Base-by-base conservation (phyloP, 2,797 vertebrate genomes). In the Xiphophorus birchmanni region DNA sequence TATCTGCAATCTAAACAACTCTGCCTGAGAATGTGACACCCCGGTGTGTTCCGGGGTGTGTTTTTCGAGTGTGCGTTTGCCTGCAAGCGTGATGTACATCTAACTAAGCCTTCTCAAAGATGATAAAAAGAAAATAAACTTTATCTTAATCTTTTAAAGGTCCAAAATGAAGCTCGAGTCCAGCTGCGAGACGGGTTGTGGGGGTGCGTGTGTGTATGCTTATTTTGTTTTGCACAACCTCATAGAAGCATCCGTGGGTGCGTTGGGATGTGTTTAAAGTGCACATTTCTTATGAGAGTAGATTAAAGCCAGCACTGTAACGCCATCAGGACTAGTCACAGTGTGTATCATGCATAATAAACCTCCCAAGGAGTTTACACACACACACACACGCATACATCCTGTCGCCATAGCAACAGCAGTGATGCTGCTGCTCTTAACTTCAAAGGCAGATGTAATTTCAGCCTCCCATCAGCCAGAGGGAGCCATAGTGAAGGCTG, bases 401-500 rank as follows among this genome's bases (percentile, higher is more conserved):
- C 90, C 89, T 88, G 96, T 98, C 95, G 83, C 97, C 96, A 98
- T 97, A 94, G 97, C 96, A 96, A 99, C 97, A 84, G 94, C 95
- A 96, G 96, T 92, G 93, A 95, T 95, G 94, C 94, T 87, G 90
- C 89, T 90, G 87, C 96, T 95, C 96, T 94, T 65, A 94, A 97
- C 96, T 97, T 97, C 96, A 97, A 97, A 98, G 97, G 96, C 96
- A 97, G 97, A 97, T 98, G 97, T 97, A 97, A 98, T 98, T 98
- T 96, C 97, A 97, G 96, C 95, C 97, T 97, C 95, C 96, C 95
- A 96, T 96, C 97, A 98, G 97, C 97, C 97, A 97, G 97, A 97
- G 97, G 97, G 97, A 97, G 97, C 96, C 92, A 88, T 90, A 97
- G 96, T 95, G 96, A 94, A 92, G 91, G 93, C 89, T 92, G 90